Base-by-base conservation (phyloP, 92 coral and sea anemone species). In the Phenganax subtilis region DNA sequence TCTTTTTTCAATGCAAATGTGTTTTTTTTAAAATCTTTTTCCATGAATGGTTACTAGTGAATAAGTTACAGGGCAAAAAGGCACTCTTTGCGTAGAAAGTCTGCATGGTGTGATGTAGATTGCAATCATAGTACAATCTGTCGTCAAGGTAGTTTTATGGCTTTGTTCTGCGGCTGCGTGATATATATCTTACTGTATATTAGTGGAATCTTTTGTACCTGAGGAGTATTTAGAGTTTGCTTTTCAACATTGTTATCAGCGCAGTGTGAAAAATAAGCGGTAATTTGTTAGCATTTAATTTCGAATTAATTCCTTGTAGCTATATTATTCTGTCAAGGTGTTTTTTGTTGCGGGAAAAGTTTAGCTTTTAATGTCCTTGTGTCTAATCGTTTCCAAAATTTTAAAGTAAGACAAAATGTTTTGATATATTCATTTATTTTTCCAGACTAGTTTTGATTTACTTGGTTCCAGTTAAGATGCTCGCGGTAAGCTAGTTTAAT, bases 401-500 rank as follows among this genome's bases (percentile, higher is more conserved):
- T 20, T 20, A 20, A 20, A 20, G 25, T 20, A 20, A 20, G 0
- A 20, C 25, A 20, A 20, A 20, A 20, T 20, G 25, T 20, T 29
- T 15, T 54, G 15, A 12, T 51, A 11, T 6, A 55, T 27, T 58
- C 25, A 8, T 8, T 79, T 44, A 31, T 55, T 81, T 79, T 82
- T 12, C 47, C 74, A 96, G 99, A 79, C 90, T 97, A 68, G 89
- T 90, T 64, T 86, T 96, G 81, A 87, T 96, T 10, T 96, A 92
- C 71, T 92, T 96, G 52, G 90, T 92, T 75, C 99, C 99, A 44
- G 99, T 96, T 17, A 96, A 96, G 85, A 96, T 96, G 97, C 89
- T 96, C 54, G 82, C 89, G 88, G 99, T 96, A 84, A 92, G 97
- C 85, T 29, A 10, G 44, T 17, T 47, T 62, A 14, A 44, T 14